phyloP scores from a whole-genome alignment of 1,140 invertebrate genomes.

The Polypedilum pembai region DNA sequence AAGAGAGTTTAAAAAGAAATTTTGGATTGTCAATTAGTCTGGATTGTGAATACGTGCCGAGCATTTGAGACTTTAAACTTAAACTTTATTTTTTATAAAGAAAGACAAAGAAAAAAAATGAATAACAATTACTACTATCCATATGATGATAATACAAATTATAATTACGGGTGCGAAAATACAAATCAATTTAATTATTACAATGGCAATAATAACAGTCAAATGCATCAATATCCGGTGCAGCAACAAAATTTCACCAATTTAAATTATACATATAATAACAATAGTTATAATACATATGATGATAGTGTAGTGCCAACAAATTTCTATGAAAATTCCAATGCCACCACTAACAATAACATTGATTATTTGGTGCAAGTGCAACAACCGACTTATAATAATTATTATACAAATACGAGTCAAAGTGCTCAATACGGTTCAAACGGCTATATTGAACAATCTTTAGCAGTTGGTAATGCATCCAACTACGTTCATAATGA shows the following conservation, averaged over 20 bases:
- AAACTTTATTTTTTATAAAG: background rate
- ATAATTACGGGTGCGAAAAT: background rate
- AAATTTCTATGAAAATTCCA: background rate
- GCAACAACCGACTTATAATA: background rate
- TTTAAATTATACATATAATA: background rate
- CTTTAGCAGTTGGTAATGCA: background rate
- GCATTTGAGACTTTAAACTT: background rate
- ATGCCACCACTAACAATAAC: too few species aligned
- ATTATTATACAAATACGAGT: background rate
- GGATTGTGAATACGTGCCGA: background rate
- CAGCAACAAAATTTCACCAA: background rate
- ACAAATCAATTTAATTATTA: background rate
- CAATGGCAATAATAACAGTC: background rate
- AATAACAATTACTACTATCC: background rate
- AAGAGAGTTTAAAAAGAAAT: conserved; percentile 8
- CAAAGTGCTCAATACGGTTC: background rate
- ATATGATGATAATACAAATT: background rate
- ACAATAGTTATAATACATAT: background rate
- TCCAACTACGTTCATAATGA: background rate
- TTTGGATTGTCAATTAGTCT: background rate
- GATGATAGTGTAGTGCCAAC: background rate
- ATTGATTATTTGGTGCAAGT: background rate
- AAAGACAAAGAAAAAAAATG: background rate
- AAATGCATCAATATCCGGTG: background rate
- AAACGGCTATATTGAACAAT: background rate